Percentiles rank a stretch among this genome's conserved stretches.
Evolutionary conservation across 2,888 invertebrate genomes (phyloP).

Genomic region (Dryobota labecula): DNA sequence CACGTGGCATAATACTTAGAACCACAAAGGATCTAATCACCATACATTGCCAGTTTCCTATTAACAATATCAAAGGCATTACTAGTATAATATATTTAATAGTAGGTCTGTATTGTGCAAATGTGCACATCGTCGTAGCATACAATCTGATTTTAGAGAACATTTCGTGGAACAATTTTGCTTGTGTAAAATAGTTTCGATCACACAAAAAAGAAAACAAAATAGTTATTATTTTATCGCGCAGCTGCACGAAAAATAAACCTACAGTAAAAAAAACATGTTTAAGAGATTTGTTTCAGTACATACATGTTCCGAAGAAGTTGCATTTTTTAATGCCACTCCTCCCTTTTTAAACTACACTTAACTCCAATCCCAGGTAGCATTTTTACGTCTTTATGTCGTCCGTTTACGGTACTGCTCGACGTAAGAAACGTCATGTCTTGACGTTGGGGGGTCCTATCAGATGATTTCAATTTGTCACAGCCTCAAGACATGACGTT

Average conservation of each 20-base stretch:
- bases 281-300: neutral
- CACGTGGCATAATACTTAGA: constrained; percentile 6
- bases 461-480: no score
- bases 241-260: no score
- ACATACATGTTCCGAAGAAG: no score
- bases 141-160: neutral
- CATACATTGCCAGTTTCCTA: constrained; percentile 37
- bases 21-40: constrained; percentile 43
- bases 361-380: no score
- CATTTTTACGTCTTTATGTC: no score
- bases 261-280: neutral
- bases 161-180: neutral
- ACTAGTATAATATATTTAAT: neutral
- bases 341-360: neutral
- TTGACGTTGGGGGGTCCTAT: no score
- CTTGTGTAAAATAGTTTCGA: neutral
- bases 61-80: constrained; percentile 28
- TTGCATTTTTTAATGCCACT: neutral
- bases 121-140: neutral
- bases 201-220: no score
- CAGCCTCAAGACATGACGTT: no score
- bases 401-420: no score
- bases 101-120: neutral
- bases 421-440: no score
- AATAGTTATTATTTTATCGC: neutral